Evolutionary conservation across 2,888 invertebrate genomes (phyloP).

Genomic region (Erebia epiphron): DNA sequence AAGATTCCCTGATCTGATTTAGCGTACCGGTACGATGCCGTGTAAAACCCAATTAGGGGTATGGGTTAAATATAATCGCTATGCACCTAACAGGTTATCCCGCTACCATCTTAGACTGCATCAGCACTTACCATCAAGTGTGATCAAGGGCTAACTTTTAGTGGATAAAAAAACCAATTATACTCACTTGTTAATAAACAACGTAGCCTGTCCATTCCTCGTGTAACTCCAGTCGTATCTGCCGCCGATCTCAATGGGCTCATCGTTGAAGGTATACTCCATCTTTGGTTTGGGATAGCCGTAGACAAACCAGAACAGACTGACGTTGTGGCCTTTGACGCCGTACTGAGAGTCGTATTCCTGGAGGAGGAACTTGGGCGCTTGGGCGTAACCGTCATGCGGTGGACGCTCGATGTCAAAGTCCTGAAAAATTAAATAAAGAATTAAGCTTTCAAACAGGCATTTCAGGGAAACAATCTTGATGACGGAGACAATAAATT

Average conservation of each 20-base stretch:
- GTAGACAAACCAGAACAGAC: slow-evolving; percentile 96
- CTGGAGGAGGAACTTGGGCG: slow-evolving; percentile 93
- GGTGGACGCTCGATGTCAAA: slow-evolving; percentile 95
- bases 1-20: too few relatives aligned
- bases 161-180: not conserved
- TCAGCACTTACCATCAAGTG: too few relatives aligned
- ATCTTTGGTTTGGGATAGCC: slow-evolving; percentile 98
- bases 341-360: slow-evolving; percentile 95
- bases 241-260: slow-evolving; percentile 91
- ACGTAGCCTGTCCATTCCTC: slow-evolving; percentile 94
- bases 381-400: slow-evolving; percentile 91
- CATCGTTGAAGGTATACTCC: slow-evolving; percentile 93
- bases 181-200: slow-evolving; percentile 92
- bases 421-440: slow-evolving; percentile 70
- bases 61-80: too few relatives aligned
- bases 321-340: slow-evolving; percentile 94
- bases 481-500: not conserved
- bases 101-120: too few relatives aligned
- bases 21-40: too few relatives aligned
- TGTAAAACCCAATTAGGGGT: too few relatives aligned
- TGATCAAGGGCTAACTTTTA: too few relatives aligned
- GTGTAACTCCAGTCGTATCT: slow-evolving; percentile 94
- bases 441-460: not conserved
- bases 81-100: too few relatives aligned
- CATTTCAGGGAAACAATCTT: not conserved